Base-by-base conservation (phyloP, 2,797 vertebrate species). In the Anniella stebbinsi region DNA sequence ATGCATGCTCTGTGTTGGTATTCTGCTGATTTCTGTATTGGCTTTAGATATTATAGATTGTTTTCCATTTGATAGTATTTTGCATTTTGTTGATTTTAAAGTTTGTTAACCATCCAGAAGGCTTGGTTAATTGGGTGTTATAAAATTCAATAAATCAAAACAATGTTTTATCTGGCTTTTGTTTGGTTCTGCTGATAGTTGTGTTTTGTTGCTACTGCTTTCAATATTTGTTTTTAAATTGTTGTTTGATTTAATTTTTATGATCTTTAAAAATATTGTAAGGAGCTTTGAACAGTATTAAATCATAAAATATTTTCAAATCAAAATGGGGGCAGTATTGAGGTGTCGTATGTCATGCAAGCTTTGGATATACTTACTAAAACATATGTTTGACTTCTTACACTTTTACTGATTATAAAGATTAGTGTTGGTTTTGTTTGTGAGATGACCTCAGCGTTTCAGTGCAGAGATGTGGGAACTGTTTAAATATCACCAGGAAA, bases 351-450 rank as follows among this genome's bases (percentile, higher is more conserved):
- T 66, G 15, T 45, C 33, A 72, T 91, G 45, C 17, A 91, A 45
- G 6, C 38, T 77, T 91, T 54, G 72, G 78, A 70, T 90, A 77
- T 4, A 66, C 38, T 30, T 17, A 2, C 28, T 9, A 89, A 91
- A 86, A 75, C 36, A 89, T 92, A 15, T 91, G 28, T 89, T 45
- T 89, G n/a, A 72, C 33, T 30, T 70, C 11, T 2, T 89, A 54
- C 86, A 80, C 66, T 86, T 87, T 23, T 69, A 25, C 30, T 86
- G 90, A 81, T 78, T 17, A 89, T 91, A 51, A 88, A 77, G 77
- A 77, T 90, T 70, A 89, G 80, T 90, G 87, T 91, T 33, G 76
- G 85, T 84, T 94, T 93, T 87, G 25, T 88, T 96, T 94, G 84
- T 91, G 87, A 92, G 11, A 23, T 89, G n/a, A 87, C 88, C 66